These are phyloP conservation scores for Eonycteris spelaea DNA, from an alignment of 2,113 vertebrate species.

Conservation along the genomic window DNA sequence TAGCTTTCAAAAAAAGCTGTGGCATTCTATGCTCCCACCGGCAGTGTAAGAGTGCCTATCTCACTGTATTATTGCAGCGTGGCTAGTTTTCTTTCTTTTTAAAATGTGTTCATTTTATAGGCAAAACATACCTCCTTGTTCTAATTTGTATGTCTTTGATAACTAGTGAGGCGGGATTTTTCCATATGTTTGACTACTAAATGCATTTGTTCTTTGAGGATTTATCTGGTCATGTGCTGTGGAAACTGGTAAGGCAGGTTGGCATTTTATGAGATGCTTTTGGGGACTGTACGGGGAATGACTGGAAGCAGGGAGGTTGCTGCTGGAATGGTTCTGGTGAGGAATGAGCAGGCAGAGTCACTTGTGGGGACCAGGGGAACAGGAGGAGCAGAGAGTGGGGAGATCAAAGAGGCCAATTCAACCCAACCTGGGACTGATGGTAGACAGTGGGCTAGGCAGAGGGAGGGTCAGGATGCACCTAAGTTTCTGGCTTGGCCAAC, in stretches of 20 bases:
- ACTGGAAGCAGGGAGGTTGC: background rate
- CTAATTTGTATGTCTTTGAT: conserved; percentile 46
- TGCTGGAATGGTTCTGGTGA: background rate
- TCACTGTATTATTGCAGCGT: background rate
- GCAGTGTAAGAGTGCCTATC: background rate
- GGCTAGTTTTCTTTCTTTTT: background rate
- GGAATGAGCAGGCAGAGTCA: background rate
- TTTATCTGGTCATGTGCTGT: background rate
- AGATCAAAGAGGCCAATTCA: background rate
- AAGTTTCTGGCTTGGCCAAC: background rate
- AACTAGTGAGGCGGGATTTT: background rate
- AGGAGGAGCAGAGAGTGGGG: background rate
- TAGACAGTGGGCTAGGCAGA: background rate
- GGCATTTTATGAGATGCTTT: background rate
- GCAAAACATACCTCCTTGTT: conserved; percentile 41
- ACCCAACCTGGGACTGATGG: background rate
- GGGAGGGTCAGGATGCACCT: background rate
- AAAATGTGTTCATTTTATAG: conserved; percentile 47
- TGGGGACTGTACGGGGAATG: background rate
- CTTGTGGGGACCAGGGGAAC: background rate
- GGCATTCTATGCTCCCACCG: background rate
- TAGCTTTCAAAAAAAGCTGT: background rate
- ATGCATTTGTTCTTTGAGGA: background rate
- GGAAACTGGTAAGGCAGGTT: background rate
- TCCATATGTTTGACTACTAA: conserved; percentile 37